Conservation (phyloP, 2,888 invertebrate species). For the Lucinisca nassula region DNA sequence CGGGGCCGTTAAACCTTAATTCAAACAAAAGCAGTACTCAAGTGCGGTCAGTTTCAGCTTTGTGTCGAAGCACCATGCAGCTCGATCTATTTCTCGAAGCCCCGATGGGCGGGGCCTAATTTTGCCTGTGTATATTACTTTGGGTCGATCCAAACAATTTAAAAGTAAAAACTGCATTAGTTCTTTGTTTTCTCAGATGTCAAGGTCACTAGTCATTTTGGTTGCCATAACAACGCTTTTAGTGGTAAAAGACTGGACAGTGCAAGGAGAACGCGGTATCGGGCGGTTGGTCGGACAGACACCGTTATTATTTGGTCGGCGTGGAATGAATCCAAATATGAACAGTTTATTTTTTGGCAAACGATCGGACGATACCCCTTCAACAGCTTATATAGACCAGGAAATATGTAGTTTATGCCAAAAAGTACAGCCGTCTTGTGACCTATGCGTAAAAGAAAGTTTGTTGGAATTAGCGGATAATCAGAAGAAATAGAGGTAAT, state of each 20-base stretch:
- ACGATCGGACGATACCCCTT: slow-evolving; percentile 49
- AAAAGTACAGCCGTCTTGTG: slow-evolving; percentile 53
- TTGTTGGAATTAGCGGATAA: slow-evolving; percentile 42
- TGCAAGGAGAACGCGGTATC: background rate
- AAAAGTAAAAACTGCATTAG: too few relatives aligned
- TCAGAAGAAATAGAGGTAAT: slow-evolving; percentile 30
- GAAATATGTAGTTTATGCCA: slow-evolving; percentile 61
- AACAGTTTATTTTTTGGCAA: slow-evolving; percentile 85
- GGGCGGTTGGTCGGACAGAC: slow-evolving; percentile 71
- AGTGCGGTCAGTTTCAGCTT: too few relatives aligned
- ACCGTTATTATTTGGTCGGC: slow-evolving; percentile 78
- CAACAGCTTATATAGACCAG: slow-evolving; percentile 52
- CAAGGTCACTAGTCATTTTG: background rate
- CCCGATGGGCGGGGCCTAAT: too few relatives aligned
- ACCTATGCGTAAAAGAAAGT: slow-evolving; percentile 58
- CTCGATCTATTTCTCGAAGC: too few relatives aligned
- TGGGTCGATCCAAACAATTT: too few relatives aligned
- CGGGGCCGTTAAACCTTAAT: too few relatives aligned
- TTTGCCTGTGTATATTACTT: too few relatives aligned
- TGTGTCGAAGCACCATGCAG: too few relatives aligned
- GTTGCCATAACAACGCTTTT: background rate
- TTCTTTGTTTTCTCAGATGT: too few relatives aligned
- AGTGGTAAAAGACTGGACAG: background rate
- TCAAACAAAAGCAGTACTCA: too few relatives aligned
- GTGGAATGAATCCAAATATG: slow-evolving; percentile 82